Evolutionary conservation across 2,888 invertebrate species (phyloP), one percentile per base, ranked within the genome.

Genomic region (Osmoderma eremita): DNA sequence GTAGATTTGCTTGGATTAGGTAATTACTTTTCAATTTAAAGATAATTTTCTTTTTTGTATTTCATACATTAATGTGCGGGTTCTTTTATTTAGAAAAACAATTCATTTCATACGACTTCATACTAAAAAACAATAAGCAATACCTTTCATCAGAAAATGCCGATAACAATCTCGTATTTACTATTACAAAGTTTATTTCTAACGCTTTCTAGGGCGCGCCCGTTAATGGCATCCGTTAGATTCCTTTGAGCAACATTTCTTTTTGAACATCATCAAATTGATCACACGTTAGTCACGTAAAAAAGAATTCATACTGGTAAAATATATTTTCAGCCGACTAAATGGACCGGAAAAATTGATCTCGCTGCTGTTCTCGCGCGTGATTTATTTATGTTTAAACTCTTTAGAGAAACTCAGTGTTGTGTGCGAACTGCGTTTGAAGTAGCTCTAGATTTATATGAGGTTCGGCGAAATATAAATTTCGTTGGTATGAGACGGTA

Each of bases 351-450:
- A 48, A 48, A 54, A 38, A 42, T 42, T 58, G 45, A 48, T 17
- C 41, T 48, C 17, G 45, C 12, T 17, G 48, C 45, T 36, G 24
- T 45, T 45, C 6, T 15, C 36, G 24, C 48, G 45, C 45, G 41
- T 61, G 58, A 58, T 58, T 58, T 58, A 58, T 58, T 58, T 58
- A 58, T 45, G 30, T 45, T 61, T 24, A 36, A 61, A 45, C 17
- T 45, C 58, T 48, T 58, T 61, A 45, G 15, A 45, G 24, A 48
- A 30, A 30, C 18, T 45, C 58, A 61, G 20, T 18, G 58, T 45
- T 13, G 58, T 45, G 45, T 54, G 30, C 18, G 39, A 38, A 10
- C 36, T 15, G 18, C 45, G 45, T 45, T 36, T 45, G 22, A 36
- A 30, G 15, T 13, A 22, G 30, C 45, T 61, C 24, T 1, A 36